A percentile compares a stretch with the other conserved stretches of the same genome.
phyloP scores from a whole-genome alignment of 2,888 invertebrate genomes.

The Crematogaster levior region DNA sequence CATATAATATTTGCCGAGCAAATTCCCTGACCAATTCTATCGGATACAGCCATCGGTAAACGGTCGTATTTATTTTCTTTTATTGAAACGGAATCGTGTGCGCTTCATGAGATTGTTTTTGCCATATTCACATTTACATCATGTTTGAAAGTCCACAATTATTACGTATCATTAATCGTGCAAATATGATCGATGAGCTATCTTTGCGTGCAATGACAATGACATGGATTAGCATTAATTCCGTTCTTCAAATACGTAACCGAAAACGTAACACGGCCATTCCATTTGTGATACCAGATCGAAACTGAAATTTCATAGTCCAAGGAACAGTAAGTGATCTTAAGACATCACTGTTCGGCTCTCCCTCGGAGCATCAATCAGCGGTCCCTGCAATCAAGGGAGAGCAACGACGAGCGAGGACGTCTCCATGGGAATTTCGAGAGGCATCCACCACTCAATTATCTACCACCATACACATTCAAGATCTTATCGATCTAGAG shows the following conservation, averaged over 20 bases:
- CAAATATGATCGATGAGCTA: constrained; percentile 18
- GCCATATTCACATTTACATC: constrained; percentile 29
- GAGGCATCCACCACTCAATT: constrained; percentile 78
- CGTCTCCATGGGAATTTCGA: constrained; percentile 78
- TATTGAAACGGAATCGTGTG: constrained; percentile 69
- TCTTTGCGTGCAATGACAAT: background rate
- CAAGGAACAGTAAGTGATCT: constrained; percentile 71
- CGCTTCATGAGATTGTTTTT: constrained; percentile 42
- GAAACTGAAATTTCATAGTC: constrained; percentile 73
- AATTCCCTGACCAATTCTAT: constrained; percentile 71
- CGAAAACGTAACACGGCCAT: constrained; percentile 16
- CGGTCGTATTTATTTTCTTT: constrained; percentile 76
- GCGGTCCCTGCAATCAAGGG: constrained; percentile 73
- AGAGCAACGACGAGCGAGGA: constrained; percentile 73
- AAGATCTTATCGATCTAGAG: constrained; percentile 69
- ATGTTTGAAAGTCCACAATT: constrained; percentile 25
- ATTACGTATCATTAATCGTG: constrained; percentile 22
- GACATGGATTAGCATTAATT: constrained; percentile 20
- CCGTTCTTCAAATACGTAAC: constrained; percentile 49
- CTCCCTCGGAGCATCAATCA: constrained; percentile 76
- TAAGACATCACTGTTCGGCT: constrained; percentile 67
- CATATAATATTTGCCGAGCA: constrained; percentile 73
- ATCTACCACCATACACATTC: constrained; percentile 68
- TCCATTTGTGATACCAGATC: constrained; percentile 54
- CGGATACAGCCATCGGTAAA: constrained; percentile 68